Conservation (phyloP, 37 sponge, comb jelly and placozoan genomes). For the Halisarca cf. caerulea region DNA sequence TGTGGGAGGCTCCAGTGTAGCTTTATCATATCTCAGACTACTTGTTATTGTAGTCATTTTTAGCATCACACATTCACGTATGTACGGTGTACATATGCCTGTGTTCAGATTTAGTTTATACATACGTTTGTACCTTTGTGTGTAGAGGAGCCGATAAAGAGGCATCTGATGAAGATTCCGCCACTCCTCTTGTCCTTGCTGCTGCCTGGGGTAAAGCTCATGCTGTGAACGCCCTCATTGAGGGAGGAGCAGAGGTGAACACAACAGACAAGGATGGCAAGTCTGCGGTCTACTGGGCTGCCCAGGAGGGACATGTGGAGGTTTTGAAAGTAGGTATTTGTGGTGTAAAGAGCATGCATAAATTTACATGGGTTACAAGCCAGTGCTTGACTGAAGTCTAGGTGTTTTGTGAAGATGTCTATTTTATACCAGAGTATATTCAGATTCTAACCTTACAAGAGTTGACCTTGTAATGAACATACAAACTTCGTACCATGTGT, state of each 20-base stretch:
- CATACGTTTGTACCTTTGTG: not conserved
- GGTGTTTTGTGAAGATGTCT: too few species aligned
- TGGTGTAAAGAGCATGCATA: too few species aligned
- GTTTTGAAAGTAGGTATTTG: slow-evolving; percentile 57
- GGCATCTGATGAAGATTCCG: slow-evolving; percentile 46
- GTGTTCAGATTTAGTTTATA: too few species aligned
- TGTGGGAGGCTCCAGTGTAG: too few species aligned
- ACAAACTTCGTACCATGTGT: too few species aligned
- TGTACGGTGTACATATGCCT: too few species aligned
- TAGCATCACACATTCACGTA: too few species aligned
- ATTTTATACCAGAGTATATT: too few species aligned
- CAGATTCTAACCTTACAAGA: too few species aligned
- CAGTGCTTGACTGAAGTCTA: not conserved
- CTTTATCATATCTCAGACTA: too few species aligned
- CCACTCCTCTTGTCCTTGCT: slow-evolving; percentile 66
- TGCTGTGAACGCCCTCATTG: slow-evolving; percentile 44
- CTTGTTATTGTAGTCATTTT: too few species aligned
- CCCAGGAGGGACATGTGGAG: slow-evolving; percentile 39
- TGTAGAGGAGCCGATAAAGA: slow-evolving; percentile 48
- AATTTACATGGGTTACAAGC: not conserved
- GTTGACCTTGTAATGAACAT: not conserved
- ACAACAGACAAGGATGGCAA: slow-evolving; percentile 61
- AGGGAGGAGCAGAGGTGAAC: slow-evolving; percentile 39
- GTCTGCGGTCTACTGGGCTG: slow-evolving; percentile 53
- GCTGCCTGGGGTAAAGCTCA: slow-evolving; percentile 39